These are phyloP conservation scores for Sicus ferrugineus DNA, from an alignment of 2,888 invertebrate genomes.

Conservation along the genomic window DNA sequence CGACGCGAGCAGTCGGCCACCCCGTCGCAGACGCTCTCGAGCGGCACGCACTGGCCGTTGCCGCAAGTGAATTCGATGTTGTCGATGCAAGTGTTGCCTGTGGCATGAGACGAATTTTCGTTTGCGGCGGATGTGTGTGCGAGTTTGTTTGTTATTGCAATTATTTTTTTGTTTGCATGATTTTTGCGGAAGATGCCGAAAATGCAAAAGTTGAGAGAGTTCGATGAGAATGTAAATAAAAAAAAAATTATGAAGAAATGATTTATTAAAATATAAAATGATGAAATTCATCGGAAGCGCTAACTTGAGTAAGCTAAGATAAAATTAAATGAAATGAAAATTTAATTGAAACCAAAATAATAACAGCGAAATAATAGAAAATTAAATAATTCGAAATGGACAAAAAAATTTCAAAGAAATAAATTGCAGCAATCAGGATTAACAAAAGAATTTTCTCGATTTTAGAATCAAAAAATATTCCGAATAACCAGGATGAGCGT, in stretches of 20 bases:
- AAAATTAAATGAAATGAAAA: not conserved
- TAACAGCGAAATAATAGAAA: not conserved
- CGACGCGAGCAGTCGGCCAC: conserved; percentile 79
- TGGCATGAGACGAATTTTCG: conserved; percentile 2
- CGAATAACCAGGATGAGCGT: too few species aligned
- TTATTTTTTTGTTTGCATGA: conserved; percentile 9
- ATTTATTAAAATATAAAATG: not conserved
- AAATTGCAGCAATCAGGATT: too few species aligned
- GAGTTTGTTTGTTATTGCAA: conserved; percentile 40
- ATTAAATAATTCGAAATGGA: not conserved
- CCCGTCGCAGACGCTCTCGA: conserved; percentile 82
- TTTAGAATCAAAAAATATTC: too few species aligned
- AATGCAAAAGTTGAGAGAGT: conserved; percentile 5
- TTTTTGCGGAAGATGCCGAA: not conserved
- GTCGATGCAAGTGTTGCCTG: conserved; percentile 48
- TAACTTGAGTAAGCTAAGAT: not conserved
- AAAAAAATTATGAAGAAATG: conserved; percentile 2
- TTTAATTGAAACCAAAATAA: not conserved
- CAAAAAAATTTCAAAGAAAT: not conserved
- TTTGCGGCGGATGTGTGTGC: conserved; percentile 33
- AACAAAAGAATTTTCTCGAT: too few species aligned
- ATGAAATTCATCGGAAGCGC: not conserved
- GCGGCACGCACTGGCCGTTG: conserved; percentile 74
- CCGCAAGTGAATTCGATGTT: conserved; percentile 70
- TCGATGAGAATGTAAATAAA: not conserved